A percentile compares a stretch with the other conserved stretches of the same genome.
Conservation (phyloP, 1,140 invertebrate species). For the Drosophila triauraria region DNA sequence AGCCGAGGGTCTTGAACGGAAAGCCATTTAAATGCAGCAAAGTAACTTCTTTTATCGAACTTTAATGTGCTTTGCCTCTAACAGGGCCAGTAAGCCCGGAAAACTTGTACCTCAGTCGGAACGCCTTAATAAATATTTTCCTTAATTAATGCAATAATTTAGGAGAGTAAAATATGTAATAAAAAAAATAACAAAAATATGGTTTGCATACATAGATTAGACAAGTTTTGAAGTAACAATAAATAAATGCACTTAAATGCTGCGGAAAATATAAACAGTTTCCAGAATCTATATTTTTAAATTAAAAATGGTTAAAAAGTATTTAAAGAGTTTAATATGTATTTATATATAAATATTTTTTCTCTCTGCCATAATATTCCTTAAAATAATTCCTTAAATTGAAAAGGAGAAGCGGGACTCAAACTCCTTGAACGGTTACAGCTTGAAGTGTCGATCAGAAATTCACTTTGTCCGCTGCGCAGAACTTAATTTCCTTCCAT, state of each 20-base stretch:
- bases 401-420: background rate
- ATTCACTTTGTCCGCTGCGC: slow-evolving; percentile 41
- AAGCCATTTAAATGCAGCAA: slow-evolving; percentile 72
- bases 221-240: background rate
- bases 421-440: slow-evolving; percentile 11
- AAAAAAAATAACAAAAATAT: no score
- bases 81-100: slow-evolving; percentile 2
- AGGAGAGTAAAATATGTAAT: no score
- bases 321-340: background rate
- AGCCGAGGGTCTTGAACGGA: slow-evolving; percentile 40
- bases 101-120: no score
- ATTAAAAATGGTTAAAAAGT: background rate
- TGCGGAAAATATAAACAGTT: background rate
- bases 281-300: background rate
- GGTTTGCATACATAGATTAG: no score
- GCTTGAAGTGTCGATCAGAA: slow-evolving; percentile 45
- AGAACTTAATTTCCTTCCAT: slow-evolving; percentile 68
- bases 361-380: background rate
- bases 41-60: slow-evolving; percentile 41
- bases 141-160: no score
- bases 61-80: slow-evolving; percentile 45
- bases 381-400: background rate
- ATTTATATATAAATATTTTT: background rate
- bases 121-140: no score
- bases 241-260: background rate